A percentile compares a stretch with the other conserved stretches of the same genome.
These are phyloP conservation scores for Alectura lathami DNA, from an alignment of 2,113 vertebrate species.

Conservation along the genomic window DNA sequence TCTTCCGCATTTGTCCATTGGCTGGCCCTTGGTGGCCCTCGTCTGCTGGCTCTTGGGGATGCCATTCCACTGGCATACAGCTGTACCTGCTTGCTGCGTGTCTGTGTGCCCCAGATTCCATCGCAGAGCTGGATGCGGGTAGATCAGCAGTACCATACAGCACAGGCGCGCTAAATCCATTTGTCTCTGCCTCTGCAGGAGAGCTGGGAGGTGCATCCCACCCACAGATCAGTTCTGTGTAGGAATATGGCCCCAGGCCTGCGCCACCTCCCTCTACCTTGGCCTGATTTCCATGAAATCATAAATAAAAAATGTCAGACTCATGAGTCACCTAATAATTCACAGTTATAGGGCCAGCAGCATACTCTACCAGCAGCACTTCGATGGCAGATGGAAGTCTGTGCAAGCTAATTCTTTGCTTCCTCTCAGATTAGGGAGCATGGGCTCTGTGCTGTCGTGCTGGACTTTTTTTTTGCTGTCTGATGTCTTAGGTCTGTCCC, in stretches of 20 bases:
- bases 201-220: background rate
- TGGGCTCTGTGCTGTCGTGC: background rate
- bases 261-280: background rate
- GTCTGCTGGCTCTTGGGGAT: background rate
- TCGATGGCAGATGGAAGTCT: background rate
- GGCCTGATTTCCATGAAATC: background rate
- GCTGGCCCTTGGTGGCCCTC: background rate
- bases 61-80: background rate
- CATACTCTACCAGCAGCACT: background rate
- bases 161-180: background rate
- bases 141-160: background rate
- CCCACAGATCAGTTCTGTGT: background rate
- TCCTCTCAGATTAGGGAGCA: background rate
- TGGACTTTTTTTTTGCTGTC: background rate
- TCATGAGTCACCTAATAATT: conserved; percentile 3
- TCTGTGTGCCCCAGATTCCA: background rate
- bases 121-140: background rate
- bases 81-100: rapidly evolving
- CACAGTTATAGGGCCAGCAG: background rate
- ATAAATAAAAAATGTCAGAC: background rate
- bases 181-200: background rate
- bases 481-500: background rate
- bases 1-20: background rate
- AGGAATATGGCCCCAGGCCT: background rate
- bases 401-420: background rate